Evolutionary conservation across 2,113 vertebrate genomes (phyloP).

Genomic region (Tursiops truncatus): DNA sequence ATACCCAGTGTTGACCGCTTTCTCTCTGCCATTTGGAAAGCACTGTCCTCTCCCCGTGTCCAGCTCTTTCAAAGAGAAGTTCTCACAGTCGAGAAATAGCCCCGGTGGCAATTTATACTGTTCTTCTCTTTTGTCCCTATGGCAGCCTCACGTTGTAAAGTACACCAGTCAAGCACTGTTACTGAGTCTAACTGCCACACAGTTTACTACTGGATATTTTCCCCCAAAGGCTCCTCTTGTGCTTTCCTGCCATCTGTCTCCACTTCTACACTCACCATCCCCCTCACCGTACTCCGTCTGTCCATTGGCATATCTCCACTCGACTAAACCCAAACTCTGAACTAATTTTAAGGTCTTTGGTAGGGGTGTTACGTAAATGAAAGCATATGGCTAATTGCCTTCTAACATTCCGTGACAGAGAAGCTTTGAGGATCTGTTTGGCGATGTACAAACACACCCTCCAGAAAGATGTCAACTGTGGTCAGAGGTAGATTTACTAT

Average conservation of each 20-base stretch:
- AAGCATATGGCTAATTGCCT: not conserved
- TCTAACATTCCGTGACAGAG: not conserved
- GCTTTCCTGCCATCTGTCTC: not conserved
- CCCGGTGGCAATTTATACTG: not conserved
- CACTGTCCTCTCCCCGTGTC: not conserved
- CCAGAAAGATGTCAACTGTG: not conserved
- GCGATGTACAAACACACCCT: not conserved
- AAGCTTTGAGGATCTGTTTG: not conserved
- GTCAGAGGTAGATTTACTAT: not conserved
- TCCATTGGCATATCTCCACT: not conserved
- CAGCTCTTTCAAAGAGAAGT: not conserved
- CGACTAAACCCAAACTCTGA: not conserved
- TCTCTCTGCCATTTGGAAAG: not conserved
- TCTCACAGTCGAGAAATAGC: not conserved
- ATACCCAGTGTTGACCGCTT: not conserved
- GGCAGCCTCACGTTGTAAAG: not conserved
- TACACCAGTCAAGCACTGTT: not conserved
- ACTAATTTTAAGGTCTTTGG: not conserved
- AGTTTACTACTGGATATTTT: not conserved
- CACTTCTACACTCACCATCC: not conserved
- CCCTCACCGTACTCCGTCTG: not conserved
- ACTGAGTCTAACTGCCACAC: not conserved
- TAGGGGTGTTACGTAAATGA: not conserved
- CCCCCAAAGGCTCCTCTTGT: not conserved
- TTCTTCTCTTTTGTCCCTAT: not conserved